These are phyloP conservation scores for Drosophila rhopaloa DNA, from an alignment of 1,140 invertebrate genomes.

Conservation along the genomic window DNA sequence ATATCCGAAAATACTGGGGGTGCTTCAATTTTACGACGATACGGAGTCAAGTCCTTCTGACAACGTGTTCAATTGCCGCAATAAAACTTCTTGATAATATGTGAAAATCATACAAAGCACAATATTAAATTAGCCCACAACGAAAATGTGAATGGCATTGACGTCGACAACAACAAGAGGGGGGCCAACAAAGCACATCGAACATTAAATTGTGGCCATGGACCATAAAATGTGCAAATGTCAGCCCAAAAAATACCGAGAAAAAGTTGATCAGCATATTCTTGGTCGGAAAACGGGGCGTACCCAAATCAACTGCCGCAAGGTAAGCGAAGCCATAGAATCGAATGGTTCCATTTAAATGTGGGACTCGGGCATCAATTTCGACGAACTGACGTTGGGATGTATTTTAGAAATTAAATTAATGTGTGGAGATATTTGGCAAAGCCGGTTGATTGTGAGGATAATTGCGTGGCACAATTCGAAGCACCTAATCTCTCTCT, in stretches of 20 bases:
- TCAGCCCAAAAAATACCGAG: constrained; percentile 51
- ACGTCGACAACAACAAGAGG: constrained; percentile 12
- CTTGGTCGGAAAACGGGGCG: constrained; percentile 4
- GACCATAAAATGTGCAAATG: constrained; percentile 72
- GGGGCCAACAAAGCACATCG: constrained; percentile 26
- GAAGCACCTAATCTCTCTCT: neutral
- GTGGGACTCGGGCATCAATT: constrained; percentile 8
- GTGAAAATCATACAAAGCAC: constrained; percentile 83
- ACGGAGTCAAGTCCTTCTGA: constrained; percentile 51
- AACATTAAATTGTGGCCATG: constrained; percentile 48
- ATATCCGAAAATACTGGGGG: constrained; percentile 74
- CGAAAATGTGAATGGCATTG: constrained; percentile 59
- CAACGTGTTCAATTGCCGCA: constrained; percentile 81
- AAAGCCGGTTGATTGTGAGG: constrained; percentile 2
- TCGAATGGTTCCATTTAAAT: constrained; percentile 43
- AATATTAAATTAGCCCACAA: constrained; percentile 79
- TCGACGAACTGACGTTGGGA: constrained; percentile 6
- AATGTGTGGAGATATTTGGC: constrained; percentile 2
- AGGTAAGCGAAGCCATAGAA: constrained; percentile 46
- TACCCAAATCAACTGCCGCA: constrained; percentile 38
- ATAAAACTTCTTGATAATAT: constrained; percentile 83
- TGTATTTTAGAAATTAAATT: constrained; percentile 34
- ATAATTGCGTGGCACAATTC: constrained; percentile 17
- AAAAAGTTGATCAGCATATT: constrained; percentile 44
- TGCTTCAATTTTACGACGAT: constrained; percentile 79